phyloP scores from a whole-genome alignment of 2,113 vertebrate genomes.

The Sapajus apella region DNA sequence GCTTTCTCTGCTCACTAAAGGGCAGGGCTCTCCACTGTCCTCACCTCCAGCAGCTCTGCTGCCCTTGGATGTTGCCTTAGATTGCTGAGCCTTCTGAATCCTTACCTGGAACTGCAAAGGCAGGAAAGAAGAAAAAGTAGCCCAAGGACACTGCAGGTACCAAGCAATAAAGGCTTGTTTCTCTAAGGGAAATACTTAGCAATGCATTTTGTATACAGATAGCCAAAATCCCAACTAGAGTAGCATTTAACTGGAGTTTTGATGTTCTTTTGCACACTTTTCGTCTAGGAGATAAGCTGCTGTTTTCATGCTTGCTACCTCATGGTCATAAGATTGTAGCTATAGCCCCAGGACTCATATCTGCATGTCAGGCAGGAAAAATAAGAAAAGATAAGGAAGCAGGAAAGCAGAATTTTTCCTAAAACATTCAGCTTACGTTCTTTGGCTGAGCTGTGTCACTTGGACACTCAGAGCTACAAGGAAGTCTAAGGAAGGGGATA shows the following conservation, averaged over 20 bases:
- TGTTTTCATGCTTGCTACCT: neutral
- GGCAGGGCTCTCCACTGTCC: rapidly evolving
- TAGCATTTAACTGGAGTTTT: neutral
- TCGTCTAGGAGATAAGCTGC: neutral
- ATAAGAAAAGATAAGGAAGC: neutral
- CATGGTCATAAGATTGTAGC: neutral
- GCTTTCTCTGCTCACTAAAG: conserved; percentile 49
- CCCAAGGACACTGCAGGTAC: neutral
- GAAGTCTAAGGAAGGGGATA: neutral
- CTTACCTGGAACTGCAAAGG: neutral
- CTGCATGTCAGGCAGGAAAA: neutral
- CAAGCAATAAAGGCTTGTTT: neutral
- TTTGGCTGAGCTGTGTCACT: neutral
- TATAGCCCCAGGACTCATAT: neutral
- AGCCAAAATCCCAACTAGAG: neutral
- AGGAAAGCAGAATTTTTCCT: neutral
- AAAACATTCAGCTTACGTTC: neutral
- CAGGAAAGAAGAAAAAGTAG: neutral
- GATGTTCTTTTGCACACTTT: neutral
- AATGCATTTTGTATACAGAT: neutral
- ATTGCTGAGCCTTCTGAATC: neutral
- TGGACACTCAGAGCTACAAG: neutral
- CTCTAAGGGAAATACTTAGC: neutral
- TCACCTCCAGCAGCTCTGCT: rapidly evolving
- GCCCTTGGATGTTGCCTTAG: neutral